Conservation (phyloP, 2,113 vertebrate genomes). For the Myrmecophaga tridactyla region DNA sequence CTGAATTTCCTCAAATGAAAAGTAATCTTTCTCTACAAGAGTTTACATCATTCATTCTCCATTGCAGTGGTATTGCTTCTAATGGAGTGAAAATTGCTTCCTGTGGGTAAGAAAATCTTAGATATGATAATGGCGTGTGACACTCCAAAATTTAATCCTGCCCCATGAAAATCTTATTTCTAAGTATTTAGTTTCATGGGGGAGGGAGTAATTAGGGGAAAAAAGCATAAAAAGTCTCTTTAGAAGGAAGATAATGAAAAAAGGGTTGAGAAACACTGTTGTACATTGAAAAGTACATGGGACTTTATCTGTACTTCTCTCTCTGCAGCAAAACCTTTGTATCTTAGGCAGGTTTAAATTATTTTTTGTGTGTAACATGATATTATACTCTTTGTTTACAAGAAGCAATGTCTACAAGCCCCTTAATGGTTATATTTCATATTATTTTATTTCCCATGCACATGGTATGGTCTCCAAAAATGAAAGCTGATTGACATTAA, state of each 20-base stretch:
- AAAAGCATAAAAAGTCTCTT: not conserved
- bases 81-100: not conserved
- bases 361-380: not conserved
- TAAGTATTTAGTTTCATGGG: not conserved
- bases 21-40: not conserved
- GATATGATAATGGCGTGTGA: not conserved
- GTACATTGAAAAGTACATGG: not conserved
- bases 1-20: not conserved
- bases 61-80: not conserved
- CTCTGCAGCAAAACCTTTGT: not conserved
- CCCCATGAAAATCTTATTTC: not conserved
- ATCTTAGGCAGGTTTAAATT: not conserved
- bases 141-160: not conserved
- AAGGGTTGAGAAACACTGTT: not conserved
- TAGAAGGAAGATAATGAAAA: not conserved
- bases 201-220: not conserved
- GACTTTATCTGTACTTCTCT: not conserved
- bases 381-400: not conserved
- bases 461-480: not conserved
- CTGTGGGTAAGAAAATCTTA: not conserved
- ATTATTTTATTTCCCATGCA: not conserved
- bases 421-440: not conserved
- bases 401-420: not conserved
- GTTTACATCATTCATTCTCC: not conserved
- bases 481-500: not conserved